These are phyloP conservation scores for Metopolophium dirhodum DNA, from an alignment of 1,140 invertebrate species.

Conservation along the genomic window DNA sequence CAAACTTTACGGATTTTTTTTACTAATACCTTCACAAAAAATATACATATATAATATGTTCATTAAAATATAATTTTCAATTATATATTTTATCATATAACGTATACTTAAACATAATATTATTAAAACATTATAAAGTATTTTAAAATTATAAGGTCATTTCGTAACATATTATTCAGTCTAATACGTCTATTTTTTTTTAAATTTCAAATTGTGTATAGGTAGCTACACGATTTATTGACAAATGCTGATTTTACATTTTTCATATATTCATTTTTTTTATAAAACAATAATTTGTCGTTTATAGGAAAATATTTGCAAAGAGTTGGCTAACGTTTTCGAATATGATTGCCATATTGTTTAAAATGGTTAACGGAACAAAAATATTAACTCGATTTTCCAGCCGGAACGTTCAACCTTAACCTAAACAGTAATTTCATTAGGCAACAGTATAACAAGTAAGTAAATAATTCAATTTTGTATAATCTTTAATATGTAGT, in stretches of 20 bases:
- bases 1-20: not conserved
- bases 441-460: not conserved
- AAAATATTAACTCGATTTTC: conserved; percentile 16
- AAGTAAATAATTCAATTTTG: not conserved
- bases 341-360: not conserved
- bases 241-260: not conserved
- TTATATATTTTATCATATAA: not conserved
- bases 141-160: not conserved
- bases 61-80: not conserved
- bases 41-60: not conserved
- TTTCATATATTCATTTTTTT: not conserved
- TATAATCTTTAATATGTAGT: not conserved
- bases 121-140: not conserved
- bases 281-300: not conserved
- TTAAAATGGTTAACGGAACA: not conserved
- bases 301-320: not conserved
- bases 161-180: not conserved
- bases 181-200: too few relatives aligned
- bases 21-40: not conserved
- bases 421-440: not conserved
- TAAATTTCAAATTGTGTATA: not conserved
- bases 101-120: not conserved
- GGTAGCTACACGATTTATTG: not conserved
- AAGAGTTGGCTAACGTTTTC: not conserved
- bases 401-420: conserved; percentile 32